Percentiles rank a stretch among this genome's conserved stretches.
These are phyloP conservation scores for Ephestia elutella DNA, from an alignment of 1,140 invertebrate genomes.

Conservation along the genomic window DNA sequence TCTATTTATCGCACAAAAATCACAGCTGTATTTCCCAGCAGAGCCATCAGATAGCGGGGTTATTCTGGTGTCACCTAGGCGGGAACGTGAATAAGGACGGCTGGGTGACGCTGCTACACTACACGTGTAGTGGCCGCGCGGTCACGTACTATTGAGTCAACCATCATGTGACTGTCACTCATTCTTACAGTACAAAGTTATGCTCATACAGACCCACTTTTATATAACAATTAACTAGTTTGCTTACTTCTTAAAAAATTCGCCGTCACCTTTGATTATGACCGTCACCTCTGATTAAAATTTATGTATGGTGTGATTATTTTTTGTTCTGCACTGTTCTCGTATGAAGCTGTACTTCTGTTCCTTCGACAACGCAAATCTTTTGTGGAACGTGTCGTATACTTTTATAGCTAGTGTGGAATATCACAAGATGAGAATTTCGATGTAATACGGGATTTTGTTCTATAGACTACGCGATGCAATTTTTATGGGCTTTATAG, in stretches of 20 bases:
- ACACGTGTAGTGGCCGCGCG: neutral
- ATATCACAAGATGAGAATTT: conserved; percentile 4
- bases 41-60: conserved; percentile 24
- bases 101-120: neutral
- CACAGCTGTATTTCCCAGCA: conserved; percentile 21
- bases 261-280: too few species aligned
- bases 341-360: neutral
- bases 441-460: neutral
- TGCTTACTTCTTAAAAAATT: too few species aligned
- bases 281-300: too few species aligned
- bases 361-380: neutral
- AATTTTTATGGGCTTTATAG: conserved; percentile 8
- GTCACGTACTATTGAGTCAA: neutral
- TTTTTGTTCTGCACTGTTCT: too few species aligned
- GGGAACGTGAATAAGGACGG: conserved; percentile 26
- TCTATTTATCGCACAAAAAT: conserved; percentile 17
- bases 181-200: too few species aligned
- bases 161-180: neutral
- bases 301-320: too few species aligned
- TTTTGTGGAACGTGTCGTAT: neutral
- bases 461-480: neutral
- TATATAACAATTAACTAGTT: too few species aligned
- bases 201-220: too few species aligned
- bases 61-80: conserved; percentile 25
- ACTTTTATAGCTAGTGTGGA: neutral